phyloP scores from a whole-genome alignment of 2,888 invertebrate species.

The Vandiemenella viatica region DNA sequence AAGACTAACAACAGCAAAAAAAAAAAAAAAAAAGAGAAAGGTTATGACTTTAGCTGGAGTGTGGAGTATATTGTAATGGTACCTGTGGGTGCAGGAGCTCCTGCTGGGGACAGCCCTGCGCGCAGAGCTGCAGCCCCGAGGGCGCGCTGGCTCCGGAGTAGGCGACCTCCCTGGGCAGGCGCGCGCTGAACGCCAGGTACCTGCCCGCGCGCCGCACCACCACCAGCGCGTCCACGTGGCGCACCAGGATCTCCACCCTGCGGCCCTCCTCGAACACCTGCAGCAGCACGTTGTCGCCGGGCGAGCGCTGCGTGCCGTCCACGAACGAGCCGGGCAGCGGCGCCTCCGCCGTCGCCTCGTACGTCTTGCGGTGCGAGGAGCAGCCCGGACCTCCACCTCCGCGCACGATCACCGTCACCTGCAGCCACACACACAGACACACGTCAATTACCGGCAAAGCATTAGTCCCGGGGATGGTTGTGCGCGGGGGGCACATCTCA shows the following conservation, averaged over 20 bases:
- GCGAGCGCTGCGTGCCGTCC: constrained; percentile 29
- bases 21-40: too few species aligned
- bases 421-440: constrained; percentile 17
- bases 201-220: constrained; percentile 29
- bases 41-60: too few species aligned
- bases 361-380: constrained; percentile 32
- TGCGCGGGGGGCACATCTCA: too few species aligned
- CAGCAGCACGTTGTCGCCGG: constrained; percentile 23
- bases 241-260: constrained; percentile 33
- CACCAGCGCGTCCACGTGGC: constrained; percentile 35
- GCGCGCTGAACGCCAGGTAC: constrained; percentile 35
- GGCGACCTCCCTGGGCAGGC: constrained; percentile 32
- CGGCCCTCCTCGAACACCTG: constrained; percentile 31
- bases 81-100: constrained; percentile 30
- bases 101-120: constrained; percentile 31
- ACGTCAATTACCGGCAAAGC: too few species aligned
- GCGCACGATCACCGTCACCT: constrained; percentile 38
- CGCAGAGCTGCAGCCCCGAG: constrained; percentile 31
- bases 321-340: constrained; percentile 34
- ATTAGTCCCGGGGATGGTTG: too few species aligned
- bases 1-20: too few species aligned
- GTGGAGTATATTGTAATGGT: constrained; percentile 28
- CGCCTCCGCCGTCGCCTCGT: constrained; percentile 32
- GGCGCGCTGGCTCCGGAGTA: constrained; percentile 27
- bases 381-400: constrained; percentile 26